phyloP scores from a whole-genome alignment of 2,888 invertebrate species.

The Lordiphosa fenestrarum region DNA sequence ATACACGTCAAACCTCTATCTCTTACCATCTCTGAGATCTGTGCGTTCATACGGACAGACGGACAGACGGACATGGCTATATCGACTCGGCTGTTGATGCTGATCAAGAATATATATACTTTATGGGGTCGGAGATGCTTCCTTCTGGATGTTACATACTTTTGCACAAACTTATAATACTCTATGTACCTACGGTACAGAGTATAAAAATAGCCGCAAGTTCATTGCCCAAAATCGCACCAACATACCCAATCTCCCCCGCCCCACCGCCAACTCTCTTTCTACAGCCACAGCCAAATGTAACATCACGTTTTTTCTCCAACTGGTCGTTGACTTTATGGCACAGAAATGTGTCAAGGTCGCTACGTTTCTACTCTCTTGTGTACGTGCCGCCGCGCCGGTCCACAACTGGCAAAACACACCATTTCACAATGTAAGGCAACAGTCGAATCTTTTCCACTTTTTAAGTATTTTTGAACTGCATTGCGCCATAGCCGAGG shows the following conservation, averaged over 20 bases:
- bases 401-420: slow-evolving; percentile 2
- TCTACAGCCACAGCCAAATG: slow-evolving; percentile 1
- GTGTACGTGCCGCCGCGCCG: slow-evolving; percentile 6
- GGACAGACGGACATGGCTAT: too few species aligned
- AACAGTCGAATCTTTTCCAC: slow-evolving; percentile 23
- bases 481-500: slow-evolving; percentile 49
- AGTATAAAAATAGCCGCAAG: slow-evolving; percentile 3
- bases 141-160: too few species aligned
- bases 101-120: too few species aligned
- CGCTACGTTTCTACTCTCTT: slow-evolving; percentile 25
- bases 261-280: background rate
- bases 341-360: slow-evolving; percentile 30
- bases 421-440: slow-evolving; percentile 55
- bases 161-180: too few species aligned
- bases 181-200: too few species aligned
- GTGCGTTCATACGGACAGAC: too few species aligned
- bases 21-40: too few species aligned
- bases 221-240: slow-evolving; percentile 18
- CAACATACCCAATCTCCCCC: background rate
- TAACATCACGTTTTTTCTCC: slow-evolving; percentile 32
- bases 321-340: slow-evolving; percentile 38
- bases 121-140: too few species aligned
- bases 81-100: too few species aligned
- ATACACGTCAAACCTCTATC: too few species aligned
- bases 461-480: slow-evolving; percentile 31